Conservation (phyloP, 2,113 vertebrate genomes). For the Brachyistius frenatus region DNA sequence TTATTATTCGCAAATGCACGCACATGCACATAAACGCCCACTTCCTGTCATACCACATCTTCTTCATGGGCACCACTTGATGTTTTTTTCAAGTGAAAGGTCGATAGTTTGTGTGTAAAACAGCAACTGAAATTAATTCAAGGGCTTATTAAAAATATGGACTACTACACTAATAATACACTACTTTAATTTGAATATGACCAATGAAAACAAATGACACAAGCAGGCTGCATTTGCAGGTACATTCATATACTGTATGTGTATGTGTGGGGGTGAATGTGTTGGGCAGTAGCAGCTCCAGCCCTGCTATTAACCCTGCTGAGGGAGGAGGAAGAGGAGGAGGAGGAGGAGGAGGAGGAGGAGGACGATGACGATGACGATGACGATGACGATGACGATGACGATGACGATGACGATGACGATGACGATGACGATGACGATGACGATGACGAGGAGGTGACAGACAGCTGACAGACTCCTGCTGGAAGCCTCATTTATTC, state of each 20-base stretch:
- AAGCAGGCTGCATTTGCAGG: background rate
- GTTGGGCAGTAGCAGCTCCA: background rate
- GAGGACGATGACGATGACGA: background rate
- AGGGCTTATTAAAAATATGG: too few species aligned
- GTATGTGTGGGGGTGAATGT: background rate
- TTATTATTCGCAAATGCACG: too few species aligned
- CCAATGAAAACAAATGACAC: too few species aligned
- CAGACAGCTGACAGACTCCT: slow-evolving; percentile 88
- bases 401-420: slow-evolving; percentile 56
- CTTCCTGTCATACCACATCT: too few species aligned
- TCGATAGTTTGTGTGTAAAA: too few species aligned
- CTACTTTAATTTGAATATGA: too few species aligned
- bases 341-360: slow-evolving; percentile 29
- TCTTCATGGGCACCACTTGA: too few species aligned
- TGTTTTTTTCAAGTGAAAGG: too few species aligned
- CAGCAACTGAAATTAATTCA: too few species aligned
- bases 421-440: background rate
- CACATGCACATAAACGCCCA: too few species aligned
- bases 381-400: slow-evolving; percentile 47
- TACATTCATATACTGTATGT: too few species aligned
- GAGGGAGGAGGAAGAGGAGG: slow-evolving; percentile 44
- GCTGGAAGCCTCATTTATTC: slow-evolving; percentile 16
- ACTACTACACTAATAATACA: too few species aligned
- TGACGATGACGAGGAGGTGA: slow-evolving; percentile 83
- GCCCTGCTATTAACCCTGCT: background rate